Percentiles rank a stretch among this genome's conserved stretches.
These are phyloP conservation scores for Saguinus midas DNA, from an alignment of 2,113 vertebrate genomes.

Conservation along the genomic window DNA sequence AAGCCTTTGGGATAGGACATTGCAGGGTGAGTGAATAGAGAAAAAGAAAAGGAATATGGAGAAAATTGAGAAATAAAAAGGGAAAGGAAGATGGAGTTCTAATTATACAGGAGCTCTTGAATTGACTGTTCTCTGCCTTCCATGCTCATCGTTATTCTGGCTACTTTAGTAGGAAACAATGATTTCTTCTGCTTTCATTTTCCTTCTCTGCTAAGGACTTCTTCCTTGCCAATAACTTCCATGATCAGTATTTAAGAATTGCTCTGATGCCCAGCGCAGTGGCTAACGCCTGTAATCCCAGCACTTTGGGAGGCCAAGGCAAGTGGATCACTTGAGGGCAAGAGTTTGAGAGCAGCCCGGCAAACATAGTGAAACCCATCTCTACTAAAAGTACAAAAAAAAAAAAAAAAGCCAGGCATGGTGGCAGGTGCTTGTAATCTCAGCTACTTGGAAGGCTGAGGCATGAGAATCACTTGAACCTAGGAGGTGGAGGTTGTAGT, in stretches of 20 bases:
- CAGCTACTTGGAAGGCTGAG: too few species aligned
- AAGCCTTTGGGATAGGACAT: not conserved
- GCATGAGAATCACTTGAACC: too few species aligned
- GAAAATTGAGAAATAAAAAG: not conserved
- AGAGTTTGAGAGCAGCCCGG: too few species aligned
- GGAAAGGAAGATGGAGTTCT: not conserved
- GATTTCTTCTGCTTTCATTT: constrained; percentile 12
- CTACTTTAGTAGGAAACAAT: not conserved
- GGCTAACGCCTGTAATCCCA: too few species aligned
- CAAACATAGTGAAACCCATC: too few species aligned
- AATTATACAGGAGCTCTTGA: not conserved
- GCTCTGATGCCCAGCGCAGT: not conserved
- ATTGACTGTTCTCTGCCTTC: not conserved
- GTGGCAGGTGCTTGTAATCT: too few species aligned
- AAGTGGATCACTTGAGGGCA: too few species aligned
- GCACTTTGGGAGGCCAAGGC: too few species aligned
- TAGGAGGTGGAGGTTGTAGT: too few species aligned
- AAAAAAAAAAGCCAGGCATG: too few species aligned
- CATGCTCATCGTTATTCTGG: not conserved
- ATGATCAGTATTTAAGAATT: not conserved
- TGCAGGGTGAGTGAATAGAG: not conserved
- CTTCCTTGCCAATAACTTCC: not conserved
- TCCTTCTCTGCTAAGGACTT: not conserved
- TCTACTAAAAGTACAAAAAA: too few species aligned
- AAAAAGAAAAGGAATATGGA: not conserved